phyloP scores from a whole-genome alignment of 2,797 vertebrate genomes.

The Fundulus diaphanus region DNA sequence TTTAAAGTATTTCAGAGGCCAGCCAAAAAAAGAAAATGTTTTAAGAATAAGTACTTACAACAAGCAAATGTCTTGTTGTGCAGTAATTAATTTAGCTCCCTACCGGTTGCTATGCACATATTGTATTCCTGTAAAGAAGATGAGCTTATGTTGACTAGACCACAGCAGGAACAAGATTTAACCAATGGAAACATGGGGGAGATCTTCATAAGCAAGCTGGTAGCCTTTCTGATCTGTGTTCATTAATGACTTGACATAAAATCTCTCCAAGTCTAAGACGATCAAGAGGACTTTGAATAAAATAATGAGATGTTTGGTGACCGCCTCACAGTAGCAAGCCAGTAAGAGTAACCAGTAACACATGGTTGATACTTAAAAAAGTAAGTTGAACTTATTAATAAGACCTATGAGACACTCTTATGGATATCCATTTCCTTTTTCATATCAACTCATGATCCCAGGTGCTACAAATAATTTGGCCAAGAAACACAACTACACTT shows the following conservation, averaged over 20 bases:
- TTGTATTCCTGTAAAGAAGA: not conserved
- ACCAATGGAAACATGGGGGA: not conserved
- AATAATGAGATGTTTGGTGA: not conserved
- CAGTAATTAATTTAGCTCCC: not conserved
- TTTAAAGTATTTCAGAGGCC: slow-evolving; percentile 16
- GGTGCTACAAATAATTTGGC: not conserved
- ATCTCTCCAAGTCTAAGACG: not conserved
- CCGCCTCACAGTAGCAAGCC: not conserved
- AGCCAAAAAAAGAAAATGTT: slow-evolving; percentile 7
- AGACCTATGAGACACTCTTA: not conserved
- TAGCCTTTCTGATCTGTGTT: slow-evolving; percentile 7
- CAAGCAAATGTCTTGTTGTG: slow-evolving; percentile 7
- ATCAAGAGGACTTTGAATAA: slow-evolving; percentile 3
- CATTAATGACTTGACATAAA: not conserved
- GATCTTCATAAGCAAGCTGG: not conserved
- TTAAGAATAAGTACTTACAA: not conserved
- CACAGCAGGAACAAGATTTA: not conserved
- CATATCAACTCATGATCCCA: not conserved
- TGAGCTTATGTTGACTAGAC: not conserved
- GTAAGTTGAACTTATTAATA: not conserved
- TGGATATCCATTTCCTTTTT: not conserved
- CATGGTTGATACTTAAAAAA: not conserved
- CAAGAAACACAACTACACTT: not conserved
- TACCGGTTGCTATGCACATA: not conserved
- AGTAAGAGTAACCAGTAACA: not conserved